A percentile compares a stretch with the other conserved stretches of the same genome.
Evolutionary conservation across 2,888 invertebrate genomes (phyloP).

Genomic region (Sinopyrophorus schimmeli): DNA sequence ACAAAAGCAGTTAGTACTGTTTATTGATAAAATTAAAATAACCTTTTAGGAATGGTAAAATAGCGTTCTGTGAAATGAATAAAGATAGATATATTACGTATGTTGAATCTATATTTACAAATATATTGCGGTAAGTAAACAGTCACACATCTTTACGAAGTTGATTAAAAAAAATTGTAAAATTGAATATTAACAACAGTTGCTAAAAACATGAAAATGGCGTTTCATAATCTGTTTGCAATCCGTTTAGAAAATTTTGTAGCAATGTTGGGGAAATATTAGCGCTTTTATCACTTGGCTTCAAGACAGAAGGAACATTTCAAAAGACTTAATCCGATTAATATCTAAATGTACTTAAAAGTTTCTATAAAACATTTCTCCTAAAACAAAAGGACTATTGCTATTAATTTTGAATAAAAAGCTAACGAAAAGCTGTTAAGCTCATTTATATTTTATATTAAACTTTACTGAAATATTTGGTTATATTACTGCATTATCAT

Average conservation of each 20-base stretch:
- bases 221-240: constrained; percentile 6
- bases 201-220: no score
- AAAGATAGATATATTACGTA: no score
- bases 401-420: constrained; percentile 20
- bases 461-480: constrained; percentile 7
- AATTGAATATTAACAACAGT: no score
- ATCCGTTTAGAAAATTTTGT: constrained; percentile 21
- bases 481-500: no score
- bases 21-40: no score
- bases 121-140: no score
- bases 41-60: no score
- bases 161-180: no score
- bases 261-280: constrained; percentile 11
- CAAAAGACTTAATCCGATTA: constrained; percentile 21
- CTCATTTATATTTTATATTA: constrained; percentile 15
- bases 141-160: no score
- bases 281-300: constrained; percentile 13
- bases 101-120: no score
- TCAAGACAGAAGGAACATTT: constrained; percentile 11
- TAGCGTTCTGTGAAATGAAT: no score
- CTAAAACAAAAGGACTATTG: constrained; percentile 19
- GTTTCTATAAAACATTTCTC: constrained; percentile 11
- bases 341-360: constrained; percentile 18
- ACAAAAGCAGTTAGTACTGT: no score
- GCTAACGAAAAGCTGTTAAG: constrained; percentile 9